These are phyloP conservation scores for Andrena fulva DNA, from an alignment of 2,888 invertebrate species.

Conservation along the genomic window DNA sequence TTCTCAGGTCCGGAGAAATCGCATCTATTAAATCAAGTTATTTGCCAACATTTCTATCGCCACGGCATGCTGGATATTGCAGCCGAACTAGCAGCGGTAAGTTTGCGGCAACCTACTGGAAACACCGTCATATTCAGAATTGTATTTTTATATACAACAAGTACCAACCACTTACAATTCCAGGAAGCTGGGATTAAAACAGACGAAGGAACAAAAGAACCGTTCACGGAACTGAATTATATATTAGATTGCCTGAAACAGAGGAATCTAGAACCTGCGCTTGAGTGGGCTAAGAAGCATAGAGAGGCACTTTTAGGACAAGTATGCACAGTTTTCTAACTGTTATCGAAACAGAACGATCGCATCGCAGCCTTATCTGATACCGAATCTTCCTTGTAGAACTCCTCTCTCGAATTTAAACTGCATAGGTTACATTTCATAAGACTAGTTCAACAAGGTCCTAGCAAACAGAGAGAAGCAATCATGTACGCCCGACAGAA, in stretches of 20 bases:
- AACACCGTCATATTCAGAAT: background rate
- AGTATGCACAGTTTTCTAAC: conserved; percentile 73
- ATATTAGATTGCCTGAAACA: conserved; percentile 94
- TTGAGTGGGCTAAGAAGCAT: conserved; percentile 94
- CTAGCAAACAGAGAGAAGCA: conserved; percentile 91
- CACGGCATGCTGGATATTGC: conserved; percentile 98
- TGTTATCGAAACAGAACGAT: background rate
- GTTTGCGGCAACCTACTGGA: conserved; percentile 15
- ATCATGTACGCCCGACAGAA: conserved; percentile 94
- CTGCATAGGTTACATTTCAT: conserved; percentile 93
- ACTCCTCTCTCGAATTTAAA: conserved; percentile 92
- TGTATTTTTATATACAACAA: background rate
- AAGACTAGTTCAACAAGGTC: conserved; percentile 89
- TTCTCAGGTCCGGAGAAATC: conserved; percentile 90
- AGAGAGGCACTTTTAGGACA: conserved; percentile 90
- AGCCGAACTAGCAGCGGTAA: conserved; percentile 90
- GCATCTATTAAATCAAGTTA: conserved; percentile 92
- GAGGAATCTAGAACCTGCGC: conserved; percentile 92
- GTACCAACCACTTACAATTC: conserved; percentile 27
- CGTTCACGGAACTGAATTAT: conserved; percentile 93
- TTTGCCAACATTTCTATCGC: conserved; percentile 97
- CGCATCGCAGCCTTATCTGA: background rate
- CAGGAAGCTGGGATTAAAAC: conserved; percentile 90
- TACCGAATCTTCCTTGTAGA: conserved; percentile 78
- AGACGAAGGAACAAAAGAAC: conserved; percentile 89